A percentile compares a stretch with the other conserved stretches of the same genome.
Evolutionary conservation across 2,113 vertebrate species (phyloP).

Genomic region (Nannobrachium achirus): DNA sequence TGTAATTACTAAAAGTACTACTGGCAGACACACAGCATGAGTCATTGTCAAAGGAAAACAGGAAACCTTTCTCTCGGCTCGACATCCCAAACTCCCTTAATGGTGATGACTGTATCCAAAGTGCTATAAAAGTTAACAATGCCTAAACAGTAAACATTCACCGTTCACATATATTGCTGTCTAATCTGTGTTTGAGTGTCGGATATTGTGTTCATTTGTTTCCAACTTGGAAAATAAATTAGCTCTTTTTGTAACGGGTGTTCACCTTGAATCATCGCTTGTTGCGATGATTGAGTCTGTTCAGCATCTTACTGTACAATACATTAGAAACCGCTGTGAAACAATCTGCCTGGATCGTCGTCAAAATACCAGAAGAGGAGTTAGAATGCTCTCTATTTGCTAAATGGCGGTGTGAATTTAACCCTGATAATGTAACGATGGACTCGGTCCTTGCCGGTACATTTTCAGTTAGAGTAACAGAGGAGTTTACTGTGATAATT

Average conservation of each 20-base stretch:
- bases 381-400: neutral
- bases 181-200: constrained; percentile 43
- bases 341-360: too few species aligned
- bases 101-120: constrained; percentile 44
- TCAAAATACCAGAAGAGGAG: too few species aligned
- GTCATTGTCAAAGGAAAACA: too few species aligned
- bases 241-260: constrained; percentile 3
- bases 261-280: constrained; percentile 25
- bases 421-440: too few species aligned
- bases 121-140: constrained; percentile 56
- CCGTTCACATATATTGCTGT: constrained; percentile 24
- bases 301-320: constrained; percentile 1
- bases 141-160: constrained; percentile 49
- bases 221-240: constrained; percentile 26
- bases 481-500: neutral
- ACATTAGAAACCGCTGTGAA: too few species aligned
- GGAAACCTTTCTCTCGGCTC: constrained; percentile 35
- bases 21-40: constrained; percentile 54
- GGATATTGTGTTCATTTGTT: constrained; percentile 29
- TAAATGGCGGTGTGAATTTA: too few species aligned
- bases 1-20: constrained; percentile 66
- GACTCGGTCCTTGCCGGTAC: too few species aligned
- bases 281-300: neutral
- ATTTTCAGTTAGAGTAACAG: too few species aligned
- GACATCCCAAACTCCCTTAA: constrained; percentile 43